These are phyloP conservation scores for Tinamus guttatus DNA, from an alignment of 2,113 vertebrate genomes.

Conservation along the genomic window DNA sequence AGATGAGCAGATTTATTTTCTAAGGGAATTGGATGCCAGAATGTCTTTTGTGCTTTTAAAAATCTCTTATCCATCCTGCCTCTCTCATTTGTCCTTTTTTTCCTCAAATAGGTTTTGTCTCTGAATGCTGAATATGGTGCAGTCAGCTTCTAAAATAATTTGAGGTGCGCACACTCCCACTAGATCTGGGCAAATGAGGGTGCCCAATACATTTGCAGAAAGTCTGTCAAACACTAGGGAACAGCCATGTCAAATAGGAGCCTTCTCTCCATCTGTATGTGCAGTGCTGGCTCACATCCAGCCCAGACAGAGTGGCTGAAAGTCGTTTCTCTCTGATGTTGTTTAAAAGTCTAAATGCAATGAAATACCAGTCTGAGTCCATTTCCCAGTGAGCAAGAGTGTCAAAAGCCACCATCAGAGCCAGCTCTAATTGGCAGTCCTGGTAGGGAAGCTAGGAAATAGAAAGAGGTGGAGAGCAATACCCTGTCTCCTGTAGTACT, in stretches of 20 bases:
- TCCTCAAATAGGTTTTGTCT: background rate
- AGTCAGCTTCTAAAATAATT: conserved; percentile 1
- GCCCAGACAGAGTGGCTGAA: conserved; percentile 25
- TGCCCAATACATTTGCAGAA: background rate
- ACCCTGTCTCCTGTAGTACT: background rate
- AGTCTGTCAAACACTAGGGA: background rate
- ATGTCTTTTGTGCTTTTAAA: background rate
- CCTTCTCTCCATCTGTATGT: background rate
- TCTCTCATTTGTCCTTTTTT: background rate
- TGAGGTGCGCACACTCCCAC: background rate
- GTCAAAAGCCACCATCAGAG: conserved; percentile 60
- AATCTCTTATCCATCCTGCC: background rate
- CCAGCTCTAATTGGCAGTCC: conserved; percentile 45
- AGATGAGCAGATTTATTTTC: background rate
- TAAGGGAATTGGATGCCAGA: background rate
- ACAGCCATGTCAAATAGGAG: background rate
- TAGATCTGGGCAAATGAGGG: background rate
- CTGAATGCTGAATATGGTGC: background rate
- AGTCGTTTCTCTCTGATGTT: conserved; percentile 45
- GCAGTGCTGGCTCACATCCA: background rate
- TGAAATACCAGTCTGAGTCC: conserved; percentile 41
- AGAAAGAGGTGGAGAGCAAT: background rate
- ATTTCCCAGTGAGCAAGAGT: conserved; percentile 33
- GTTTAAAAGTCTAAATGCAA: conserved; percentile 62
- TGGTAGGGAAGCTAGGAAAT: background rate